Base-by-base conservation (phyloP, 23 tunicate species). In the Trididemnum miniatum region DNA sequence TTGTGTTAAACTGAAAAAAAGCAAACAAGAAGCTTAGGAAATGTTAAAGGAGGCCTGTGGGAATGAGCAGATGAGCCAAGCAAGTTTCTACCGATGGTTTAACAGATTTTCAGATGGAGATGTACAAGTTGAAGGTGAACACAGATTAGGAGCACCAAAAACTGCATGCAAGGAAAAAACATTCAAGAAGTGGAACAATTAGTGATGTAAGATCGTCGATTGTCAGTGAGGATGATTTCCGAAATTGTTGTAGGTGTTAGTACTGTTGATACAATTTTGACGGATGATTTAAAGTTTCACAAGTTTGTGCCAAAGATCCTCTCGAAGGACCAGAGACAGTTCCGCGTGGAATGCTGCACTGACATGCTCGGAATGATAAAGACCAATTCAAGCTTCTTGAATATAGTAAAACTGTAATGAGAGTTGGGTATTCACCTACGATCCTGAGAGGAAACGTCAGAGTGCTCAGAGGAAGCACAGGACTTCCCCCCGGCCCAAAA, bases 401-500 rank as follows among this genome's bases (percentile, higher is more conserved):
- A 67, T 67, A 33, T 30, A 37, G n/a, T 67, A 67, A 38, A 32
- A 7, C 32, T 67, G 38, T 67, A 9, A 67, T 24, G 38, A 67
- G 38, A 67, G 75, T 67, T 67, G 75, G 75, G 38, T 67, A 38
- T 67, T 67, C 75, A 67, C 75, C 75, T 67, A 67, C 38, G n/a
- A 67, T 38, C 75, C 12, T 67, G 75, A 67, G 75, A 32, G n/a
- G 75, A 67, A 67, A 32, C 38, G 5, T 67, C 75, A 67, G n/a
- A 67, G 75, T 67, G 75, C 75, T 67, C 75, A 67, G 75, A 30
- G 75, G 75, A 67, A 67, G 75, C 75, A 67, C 38, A 22, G 75
- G 12, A 67, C 38, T 32, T n/a, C 67, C 67, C 67, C 38, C n/a
- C 37, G 25, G 75, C 38, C 38, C 75, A 67, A 67, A 38, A 67